Conservation (phyloP, 2,113 vertebrate species). For the Erinaceus europaeus region DNA sequence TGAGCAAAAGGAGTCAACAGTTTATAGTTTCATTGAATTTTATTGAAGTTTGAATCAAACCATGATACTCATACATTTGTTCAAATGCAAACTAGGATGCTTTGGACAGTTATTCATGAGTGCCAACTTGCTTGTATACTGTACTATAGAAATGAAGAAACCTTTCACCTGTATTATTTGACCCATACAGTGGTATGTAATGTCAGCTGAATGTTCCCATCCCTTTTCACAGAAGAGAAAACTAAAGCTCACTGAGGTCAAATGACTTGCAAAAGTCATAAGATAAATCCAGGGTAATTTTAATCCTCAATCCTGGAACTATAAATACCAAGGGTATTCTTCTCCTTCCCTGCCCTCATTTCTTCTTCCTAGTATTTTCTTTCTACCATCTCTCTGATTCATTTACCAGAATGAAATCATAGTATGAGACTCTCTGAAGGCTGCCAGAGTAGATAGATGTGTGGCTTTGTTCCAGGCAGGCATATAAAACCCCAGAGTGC, state of each 20-base stretch:
- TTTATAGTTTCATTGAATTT: neutral
- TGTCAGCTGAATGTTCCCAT: neutral
- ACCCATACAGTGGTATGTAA: fast-evolving
- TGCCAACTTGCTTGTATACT: neutral
- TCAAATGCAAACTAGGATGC: neutral
- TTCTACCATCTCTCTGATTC: neutral
- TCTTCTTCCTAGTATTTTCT: neutral
- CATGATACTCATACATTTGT: neutral
- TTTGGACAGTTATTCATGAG: neutral
- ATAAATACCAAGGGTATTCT: neutral
- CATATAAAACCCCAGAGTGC: neutral
- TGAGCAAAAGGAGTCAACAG: neutral
- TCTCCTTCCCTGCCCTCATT: neutral
- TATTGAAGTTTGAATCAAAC: neutral
- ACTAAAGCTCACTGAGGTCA: neutral
- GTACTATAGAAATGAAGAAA: neutral
- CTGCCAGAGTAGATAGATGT: neutral
- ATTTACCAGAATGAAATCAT: neutral
- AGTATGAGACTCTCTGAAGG: neutral
- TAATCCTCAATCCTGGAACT: neutral
- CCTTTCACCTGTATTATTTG: neutral
- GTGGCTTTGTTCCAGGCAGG: neutral
- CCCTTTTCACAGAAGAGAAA: neutral
- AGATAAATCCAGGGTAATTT: neutral
- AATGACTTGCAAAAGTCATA: neutral